phyloP scores from a whole-genome alignment of 1,140 invertebrate genomes.

The Drosophila willistoni region DNA sequence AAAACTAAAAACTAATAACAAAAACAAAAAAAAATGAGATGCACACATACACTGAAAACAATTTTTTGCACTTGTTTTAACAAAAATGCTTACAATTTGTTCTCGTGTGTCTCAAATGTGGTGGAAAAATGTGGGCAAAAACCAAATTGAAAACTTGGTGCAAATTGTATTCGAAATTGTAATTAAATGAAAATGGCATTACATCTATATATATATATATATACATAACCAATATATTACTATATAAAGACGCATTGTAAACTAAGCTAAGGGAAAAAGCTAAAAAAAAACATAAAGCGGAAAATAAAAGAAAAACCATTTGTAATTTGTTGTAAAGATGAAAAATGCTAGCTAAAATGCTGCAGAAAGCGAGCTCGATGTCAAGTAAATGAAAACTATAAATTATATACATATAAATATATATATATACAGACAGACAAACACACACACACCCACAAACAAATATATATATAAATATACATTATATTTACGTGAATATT shows the following conservation, averaged over 20 bases:
- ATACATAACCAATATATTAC: slow-evolving; percentile 47
- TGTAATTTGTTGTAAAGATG: slow-evolving; percentile 81
- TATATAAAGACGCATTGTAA: slow-evolving; percentile 62
- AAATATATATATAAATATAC: slow-evolving; percentile 56
- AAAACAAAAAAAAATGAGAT: background rate
- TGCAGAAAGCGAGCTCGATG: slow-evolving; percentile 41
- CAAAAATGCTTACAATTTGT: background rate
- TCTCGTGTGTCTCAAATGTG: background rate
- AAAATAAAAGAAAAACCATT: slow-evolving; percentile 62
- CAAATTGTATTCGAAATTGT: slow-evolving; percentile 58
- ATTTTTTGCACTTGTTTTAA: slow-evolving; percentile 58
- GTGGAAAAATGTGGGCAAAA: background rate
- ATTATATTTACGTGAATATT: slow-evolving; percentile 73
- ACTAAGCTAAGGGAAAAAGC: slow-evolving; percentile 56
- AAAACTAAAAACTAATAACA: background rate
- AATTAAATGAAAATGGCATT: slow-evolving; percentile 44
- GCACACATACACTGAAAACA: background rate
- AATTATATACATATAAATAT: slow-evolving; percentile 57
- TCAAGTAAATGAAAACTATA: slow-evolving; percentile 76
- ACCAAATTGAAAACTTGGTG: slow-evolving; percentile 8
- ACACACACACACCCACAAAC: slow-evolving; percentile 42
- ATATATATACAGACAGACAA: slow-evolving; percentile 47
- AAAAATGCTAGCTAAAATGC: slow-evolving; percentile 40
- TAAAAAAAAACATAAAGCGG: background rate
- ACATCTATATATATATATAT: slow-evolving; percentile 14